A percentile compares a stretch with the other conserved stretches of the same genome.
Evolutionary conservation across 1,140 invertebrate genomes (phyloP).

Genomic region (Drosophila pseudoobscura): DNA sequence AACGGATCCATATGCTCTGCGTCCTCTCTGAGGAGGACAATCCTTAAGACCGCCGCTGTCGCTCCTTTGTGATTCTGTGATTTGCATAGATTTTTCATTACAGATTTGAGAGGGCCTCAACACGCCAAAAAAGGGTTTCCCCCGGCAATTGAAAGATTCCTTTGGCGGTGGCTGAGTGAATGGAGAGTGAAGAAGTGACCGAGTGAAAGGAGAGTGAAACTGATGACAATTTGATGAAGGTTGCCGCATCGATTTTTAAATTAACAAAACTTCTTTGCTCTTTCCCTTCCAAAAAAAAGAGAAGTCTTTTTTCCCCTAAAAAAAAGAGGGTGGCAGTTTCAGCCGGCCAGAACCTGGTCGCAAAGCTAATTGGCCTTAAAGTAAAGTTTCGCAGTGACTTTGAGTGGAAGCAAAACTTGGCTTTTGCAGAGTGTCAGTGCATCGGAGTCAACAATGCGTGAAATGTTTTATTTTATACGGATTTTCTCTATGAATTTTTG

Average conservation of each 20-base stretch:
- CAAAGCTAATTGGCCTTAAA: slow-evolving; percentile 71
- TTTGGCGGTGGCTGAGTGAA: too few relatives aligned
- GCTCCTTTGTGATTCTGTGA: slow-evolving; percentile 45
- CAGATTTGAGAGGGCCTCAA: slow-evolving; percentile 53
- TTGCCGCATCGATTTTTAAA: slow-evolving; percentile 72
- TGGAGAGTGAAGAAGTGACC: slow-evolving; percentile 21
- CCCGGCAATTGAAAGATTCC: slow-evolving; percentile 23
- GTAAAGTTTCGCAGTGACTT: slow-evolving; percentile 25
- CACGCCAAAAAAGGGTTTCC: slow-evolving; percentile 40
- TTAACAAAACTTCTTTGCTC: slow-evolving; percentile 38
- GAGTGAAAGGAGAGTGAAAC: slow-evolving; percentile 39
- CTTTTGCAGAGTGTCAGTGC: slow-evolving; percentile 30
- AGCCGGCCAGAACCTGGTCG: slow-evolving; percentile 11
- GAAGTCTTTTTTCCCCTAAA: too few relatives aligned
- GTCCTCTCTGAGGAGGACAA: too few relatives aligned
- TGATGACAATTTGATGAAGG: slow-evolving; percentile 77
- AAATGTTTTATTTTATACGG: slow-evolving; percentile 35
- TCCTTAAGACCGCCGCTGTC: slow-evolving; percentile 2
- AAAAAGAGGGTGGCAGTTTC: neutral
- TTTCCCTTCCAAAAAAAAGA: neutral
- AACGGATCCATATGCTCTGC: slow-evolving; percentile 36
- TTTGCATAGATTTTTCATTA: slow-evolving; percentile 79
- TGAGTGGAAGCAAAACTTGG: slow-evolving; percentile 19
- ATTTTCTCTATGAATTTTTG: slow-evolving; percentile 8
- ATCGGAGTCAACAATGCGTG: slow-evolving; percentile 69